Evolutionary conservation across 1,140 invertebrate species (phyloP), one percentile per base, ranked within the genome.

Genomic region (Zaprionus inermis): DNA sequence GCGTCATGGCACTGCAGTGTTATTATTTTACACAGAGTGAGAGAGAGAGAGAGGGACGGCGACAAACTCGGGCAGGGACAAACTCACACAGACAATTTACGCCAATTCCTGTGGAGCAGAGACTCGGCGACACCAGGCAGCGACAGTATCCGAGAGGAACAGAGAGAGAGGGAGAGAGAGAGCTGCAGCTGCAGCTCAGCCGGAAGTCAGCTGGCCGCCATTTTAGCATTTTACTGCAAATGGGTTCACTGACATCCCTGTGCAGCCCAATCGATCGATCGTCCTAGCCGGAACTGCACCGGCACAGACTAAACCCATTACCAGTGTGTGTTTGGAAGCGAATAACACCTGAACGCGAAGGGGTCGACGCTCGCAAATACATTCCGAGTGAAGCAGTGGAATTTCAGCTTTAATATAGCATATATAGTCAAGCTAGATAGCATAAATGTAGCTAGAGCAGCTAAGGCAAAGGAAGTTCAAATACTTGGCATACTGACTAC

Each of bases 1-100:
- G 57, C 66, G 58, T 56, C 65, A 46, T 49, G 30, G 30, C 72
- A 76, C 60, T 76, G 73, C 69, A 71, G 68, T 72, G 16, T 71
- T 71, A 76, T 66, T 71, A 76, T 76, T 66, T 71, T 20, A 56
- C 49, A 60, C 65, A 68, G 24, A 3, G 24, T 28, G 24, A 28
- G 24, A 1, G 24, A 28, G 3, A 28, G 24, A 28, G 24, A 28
- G 0, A 28, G 24, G 24, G 24, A 28, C 24, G 24, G 24, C n/a
- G 38, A 38, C 30, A 44, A 28, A 38, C 22, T 36, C 34, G 30
- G 52, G 55, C 60, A 72, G 22, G 46, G 56, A 30, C 57, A 41
- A n/a, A n/a, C n/a, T n/a, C n/a, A n/a, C n/a, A n/a, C 10, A 18
- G 36, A 54, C 70, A 41, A 54, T 59, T 54, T 67, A 56, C 64